A percentile compares a stretch with the other conserved stretches of the same genome.
phyloP scores from a whole-genome alignment of 2,888 invertebrate species.

The Falcaria lacertinaria region DNA sequence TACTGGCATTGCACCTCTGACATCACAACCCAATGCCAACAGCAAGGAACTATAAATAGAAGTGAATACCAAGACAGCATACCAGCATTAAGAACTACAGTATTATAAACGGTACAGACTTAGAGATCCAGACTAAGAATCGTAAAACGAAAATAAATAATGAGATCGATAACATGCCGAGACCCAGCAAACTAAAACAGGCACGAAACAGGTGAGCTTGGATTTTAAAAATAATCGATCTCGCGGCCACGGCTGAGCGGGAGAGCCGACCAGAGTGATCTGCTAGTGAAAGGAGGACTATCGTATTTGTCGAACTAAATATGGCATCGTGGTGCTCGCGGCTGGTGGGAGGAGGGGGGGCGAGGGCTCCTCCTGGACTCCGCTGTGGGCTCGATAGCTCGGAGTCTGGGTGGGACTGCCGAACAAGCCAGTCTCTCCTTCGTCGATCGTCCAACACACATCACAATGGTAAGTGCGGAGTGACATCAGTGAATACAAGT shows the following conservation, averaged over 20 bases:
- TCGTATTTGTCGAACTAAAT: conserved; percentile 71
- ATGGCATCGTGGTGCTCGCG: conserved; percentile 58
- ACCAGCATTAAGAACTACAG: no score
- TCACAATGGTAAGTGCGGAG: conserved; percentile 71
- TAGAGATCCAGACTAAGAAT: neutral
- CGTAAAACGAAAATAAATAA: neutral
- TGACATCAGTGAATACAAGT: conserved; percentile 33
- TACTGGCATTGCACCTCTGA: no score
- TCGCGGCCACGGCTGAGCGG: conserved; percentile 40
- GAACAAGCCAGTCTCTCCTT: conserved; percentile 74
- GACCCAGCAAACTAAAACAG: conserved; percentile 36
- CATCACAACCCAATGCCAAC: no score
- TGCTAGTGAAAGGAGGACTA: conserved; percentile 53
- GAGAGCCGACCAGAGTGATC: conserved; percentile 44
- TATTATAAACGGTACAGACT: neutral
- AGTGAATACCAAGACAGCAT: no score
- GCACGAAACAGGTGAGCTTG: conserved; percentile 46
- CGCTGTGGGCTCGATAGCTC: conserved; percentile 49
- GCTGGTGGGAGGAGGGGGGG: conserved; percentile 29
- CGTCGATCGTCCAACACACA: conserved; percentile 69
- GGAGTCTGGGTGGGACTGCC: conserved; percentile 78
- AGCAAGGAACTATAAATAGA: no score
- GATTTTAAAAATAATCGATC: conserved; percentile 57
- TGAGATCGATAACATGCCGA: conserved; percentile 11
- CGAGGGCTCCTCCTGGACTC: conserved; percentile 46